Base-by-base conservation (phyloP, 2,797 vertebrate genomes). In the Chiroxiphia lanceolata region DNA sequence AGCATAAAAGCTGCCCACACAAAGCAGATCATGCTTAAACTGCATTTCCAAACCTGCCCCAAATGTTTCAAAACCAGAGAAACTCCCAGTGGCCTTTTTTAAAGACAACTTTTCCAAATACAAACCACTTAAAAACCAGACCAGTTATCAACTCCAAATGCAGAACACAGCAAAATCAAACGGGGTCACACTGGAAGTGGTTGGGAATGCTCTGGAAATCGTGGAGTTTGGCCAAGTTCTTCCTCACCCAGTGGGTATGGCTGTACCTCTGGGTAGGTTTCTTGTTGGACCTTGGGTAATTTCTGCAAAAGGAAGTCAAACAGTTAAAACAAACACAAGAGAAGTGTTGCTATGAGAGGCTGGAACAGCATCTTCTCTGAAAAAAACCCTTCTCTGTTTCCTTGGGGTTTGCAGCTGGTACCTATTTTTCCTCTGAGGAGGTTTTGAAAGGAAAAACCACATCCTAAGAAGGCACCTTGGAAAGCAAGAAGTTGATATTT, bases 121-220 rank as follows among this genome's bases (percentile, higher is more conserved):
- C 27, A 80, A 67, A 34, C 42, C 13, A 27, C 34, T 70, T 26
- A 63, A 42, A 50, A 85, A 20, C n/a, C 59, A 38, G 36, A 31
- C 48, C 29, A 45, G 47, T 71, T 72, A 76, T 90, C 87, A 92
- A 86, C 87, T 79, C 60, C 27, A 69, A 94, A 77, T 3, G 47
- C 25, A 94, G 64, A 79, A 50, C 16, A 75, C 79, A 47, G 68
- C 61, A n/a, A 83, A 71, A 83, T 82, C 77, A 86, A 15, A 33
- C 10, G 0, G 77, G 29, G 47, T 95, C 97, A n/a, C 91, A 93
- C 4, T 95, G 29, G 54, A 98, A 98, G 1, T n/a, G 15, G 23
- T 95, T 89, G 4, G 98, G 98, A n/a, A 98, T 71, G 6, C 74
- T 84, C 44, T 93, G 94, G 92, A 99, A 99, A 29, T 98, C 93